These are phyloP conservation scores for Plumapathes pennacea DNA, from an alignment of 92 coral and sea anemone species.

Conservation along the genomic window DNA sequence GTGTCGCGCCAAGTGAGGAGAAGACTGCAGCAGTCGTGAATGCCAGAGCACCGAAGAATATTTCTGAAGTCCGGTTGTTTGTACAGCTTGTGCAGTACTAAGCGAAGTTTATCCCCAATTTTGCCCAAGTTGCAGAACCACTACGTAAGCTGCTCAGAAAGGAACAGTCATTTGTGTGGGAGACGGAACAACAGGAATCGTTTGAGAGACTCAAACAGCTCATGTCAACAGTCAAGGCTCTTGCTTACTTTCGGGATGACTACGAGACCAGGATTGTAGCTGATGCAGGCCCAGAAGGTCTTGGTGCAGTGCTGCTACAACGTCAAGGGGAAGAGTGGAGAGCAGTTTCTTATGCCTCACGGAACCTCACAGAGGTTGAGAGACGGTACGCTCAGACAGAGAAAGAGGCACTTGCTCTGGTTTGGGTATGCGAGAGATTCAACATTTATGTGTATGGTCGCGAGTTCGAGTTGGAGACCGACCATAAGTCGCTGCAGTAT, in stretches of 20 bases:
- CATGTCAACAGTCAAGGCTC: conserved; percentile 23
- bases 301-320: conserved; percentile 39
- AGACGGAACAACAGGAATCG: conserved; percentile 29
- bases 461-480: conserved; percentile 46
- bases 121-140: conserved; percentile 43
- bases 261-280: conserved; percentile 41
- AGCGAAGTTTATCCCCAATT: conserved; percentile 47
- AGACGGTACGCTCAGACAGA: conserved; percentile 35
- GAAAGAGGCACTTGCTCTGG: conserved; percentile 48
- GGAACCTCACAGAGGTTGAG: conserved; percentile 47
- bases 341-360: conserved; percentile 40
- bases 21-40: conserved; percentile 35
- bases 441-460: conserved; percentile 49
- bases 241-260: conserved; percentile 47
- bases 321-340: conserved; percentile 40
- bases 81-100: conserved; percentile 36
- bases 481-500: conserved; percentile 45
- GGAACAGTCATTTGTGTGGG: conserved; percentile 43
- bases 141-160: conserved; percentile 38
- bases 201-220: conserved; percentile 49
- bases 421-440: conserved; percentile 48
- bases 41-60: conserved; percentile 24
- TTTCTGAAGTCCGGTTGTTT: conserved; percentile 47
- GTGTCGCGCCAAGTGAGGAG: conserved; percentile 50
- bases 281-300: conserved; percentile 45